Percentiles rank a stretch among this genome's conserved stretches.
phyloP scores from a whole-genome alignment of 1,140 invertebrate genomes.

The Harpegnathos saltator region DNA sequence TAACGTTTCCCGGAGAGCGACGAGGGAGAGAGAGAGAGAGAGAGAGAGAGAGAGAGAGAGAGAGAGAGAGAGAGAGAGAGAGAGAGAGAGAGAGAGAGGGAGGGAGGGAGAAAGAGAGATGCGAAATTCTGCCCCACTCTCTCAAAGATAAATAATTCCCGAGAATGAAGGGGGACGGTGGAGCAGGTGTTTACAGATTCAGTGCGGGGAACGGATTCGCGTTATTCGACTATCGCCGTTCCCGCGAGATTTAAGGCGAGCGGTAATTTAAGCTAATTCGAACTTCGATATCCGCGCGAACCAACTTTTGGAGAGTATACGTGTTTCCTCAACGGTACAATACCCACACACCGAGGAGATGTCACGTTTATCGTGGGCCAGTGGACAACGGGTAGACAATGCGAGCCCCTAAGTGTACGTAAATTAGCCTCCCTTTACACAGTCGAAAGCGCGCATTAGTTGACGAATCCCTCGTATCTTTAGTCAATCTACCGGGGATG shows the following conservation, averaged over 20 bases:
- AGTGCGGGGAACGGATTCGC: not conserved
- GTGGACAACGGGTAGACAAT: constrained; percentile 49
- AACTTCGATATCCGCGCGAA: constrained; percentile 29
- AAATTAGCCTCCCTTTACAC: constrained; percentile 65
- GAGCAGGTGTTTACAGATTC: not conserved
- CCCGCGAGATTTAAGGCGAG: not conserved
- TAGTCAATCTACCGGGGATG: constrained; percentile 72
- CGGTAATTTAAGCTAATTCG: constrained; percentile 37
- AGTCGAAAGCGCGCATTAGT: constrained; percentile 70
- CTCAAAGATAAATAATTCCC: not conserved
- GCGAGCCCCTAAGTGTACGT: constrained; percentile 40
- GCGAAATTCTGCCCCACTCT: not conserved
- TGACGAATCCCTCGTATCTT: constrained; percentile 75
- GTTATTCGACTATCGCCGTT: not conserved
- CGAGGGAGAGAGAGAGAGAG: too few species aligned
- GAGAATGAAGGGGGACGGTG: not conserved
- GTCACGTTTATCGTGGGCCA: constrained; percentile 44
- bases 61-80: too few species aligned
- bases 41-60: too few species aligned
- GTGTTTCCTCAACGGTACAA: constrained; percentile 13
- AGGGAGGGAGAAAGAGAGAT: too few species aligned
- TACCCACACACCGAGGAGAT: constrained; percentile 37
- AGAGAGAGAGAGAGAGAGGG: too few species aligned
- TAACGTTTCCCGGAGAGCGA: not conserved
- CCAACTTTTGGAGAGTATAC: constrained; percentile 18